Evolutionary conservation across 2,888 invertebrate genomes (phyloP), one percentile per base, ranked within the genome.

Genomic region (Leptinotarsa haldemani): DNA sequence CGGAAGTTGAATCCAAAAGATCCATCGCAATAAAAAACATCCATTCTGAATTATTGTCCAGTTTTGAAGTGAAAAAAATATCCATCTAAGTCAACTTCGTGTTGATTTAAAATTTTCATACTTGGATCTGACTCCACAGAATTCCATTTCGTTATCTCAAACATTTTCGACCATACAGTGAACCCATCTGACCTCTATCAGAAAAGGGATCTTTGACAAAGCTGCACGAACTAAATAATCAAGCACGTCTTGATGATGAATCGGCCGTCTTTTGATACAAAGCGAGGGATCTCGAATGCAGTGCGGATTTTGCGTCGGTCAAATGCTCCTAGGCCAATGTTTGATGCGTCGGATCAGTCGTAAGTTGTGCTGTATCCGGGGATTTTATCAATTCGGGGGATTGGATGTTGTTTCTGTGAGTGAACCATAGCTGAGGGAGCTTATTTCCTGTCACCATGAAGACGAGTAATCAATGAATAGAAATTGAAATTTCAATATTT

Each of bases 171-270:
- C n/a, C 18, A n/a, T 22, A 48, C 22, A 18, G 50, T 50, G 20
- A n/a, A 65, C 25, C 20, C 30, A 22, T 47, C 69, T 70, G 64
- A 64, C 69, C 69, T 64, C 69, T 53, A 70, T 69, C 40, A 64
- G 52, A 25, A 30, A 61, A 30, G 61, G 69, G 64, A 70, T 70
- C 50, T 50, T 64, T 63, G 25, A 63, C 73, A 25, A 30, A 65
- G 70, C 73, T 66, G 73, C 61, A 70, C 70, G 61, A 53, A 66
- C 73, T 70, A 66, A 73, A 73, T 73, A 70, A 73, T 73, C 69
- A 70, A 63, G 66, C 70, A 73, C 73, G 70, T 73, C 69, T 50
- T n/a, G 52, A 48, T 73, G 73, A 73, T 73, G 73, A 66, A 73
- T 73, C 58, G 63, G 52, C 25, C 50, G 70, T 66, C 65, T 73